phyloP scores from a whole-genome alignment of 2,797 vertebrate species.

The Furcifer pardalis region DNA sequence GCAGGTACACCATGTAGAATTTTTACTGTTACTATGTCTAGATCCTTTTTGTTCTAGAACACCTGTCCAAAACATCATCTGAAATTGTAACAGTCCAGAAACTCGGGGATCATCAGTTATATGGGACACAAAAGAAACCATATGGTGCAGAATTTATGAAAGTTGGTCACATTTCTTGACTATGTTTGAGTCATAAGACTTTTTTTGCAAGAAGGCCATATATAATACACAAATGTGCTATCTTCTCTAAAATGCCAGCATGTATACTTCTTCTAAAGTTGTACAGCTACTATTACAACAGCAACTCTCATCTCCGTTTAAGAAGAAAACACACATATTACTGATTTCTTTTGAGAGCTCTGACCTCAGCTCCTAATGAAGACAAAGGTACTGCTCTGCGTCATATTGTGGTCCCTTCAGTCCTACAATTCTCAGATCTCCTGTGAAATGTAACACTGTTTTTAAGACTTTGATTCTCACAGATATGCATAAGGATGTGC shows the following conservation, averaged over 20 bases:
- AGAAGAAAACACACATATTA: no score
- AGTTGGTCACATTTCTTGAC: background rate
- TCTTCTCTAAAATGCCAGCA: background rate
- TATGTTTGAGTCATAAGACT: background rate
- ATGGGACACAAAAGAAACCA: background rate
- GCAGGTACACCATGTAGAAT: background rate
- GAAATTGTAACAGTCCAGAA: background rate
- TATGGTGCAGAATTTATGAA: background rate
- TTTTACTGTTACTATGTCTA: background rate
- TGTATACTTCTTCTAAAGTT: background rate
- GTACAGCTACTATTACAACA: no score
- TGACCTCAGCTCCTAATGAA: background rate
- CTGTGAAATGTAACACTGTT: background rate
- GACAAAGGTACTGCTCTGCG: background rate
- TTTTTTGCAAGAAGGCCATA: background rate
- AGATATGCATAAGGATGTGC: background rate
- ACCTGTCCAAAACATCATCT: background rate
- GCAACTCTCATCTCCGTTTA: background rate
- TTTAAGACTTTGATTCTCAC: background rate
- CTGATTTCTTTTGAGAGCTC: background rate
- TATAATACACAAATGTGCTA: background rate
- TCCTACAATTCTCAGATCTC: background rate
- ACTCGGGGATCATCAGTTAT: background rate
- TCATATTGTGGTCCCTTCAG: background rate
- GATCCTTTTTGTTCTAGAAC: background rate